These are phyloP conservation scores for Drosophila pectinifera DNA, from an alignment of 1,140 invertebrate genomes.

Conservation along the genomic window DNA sequence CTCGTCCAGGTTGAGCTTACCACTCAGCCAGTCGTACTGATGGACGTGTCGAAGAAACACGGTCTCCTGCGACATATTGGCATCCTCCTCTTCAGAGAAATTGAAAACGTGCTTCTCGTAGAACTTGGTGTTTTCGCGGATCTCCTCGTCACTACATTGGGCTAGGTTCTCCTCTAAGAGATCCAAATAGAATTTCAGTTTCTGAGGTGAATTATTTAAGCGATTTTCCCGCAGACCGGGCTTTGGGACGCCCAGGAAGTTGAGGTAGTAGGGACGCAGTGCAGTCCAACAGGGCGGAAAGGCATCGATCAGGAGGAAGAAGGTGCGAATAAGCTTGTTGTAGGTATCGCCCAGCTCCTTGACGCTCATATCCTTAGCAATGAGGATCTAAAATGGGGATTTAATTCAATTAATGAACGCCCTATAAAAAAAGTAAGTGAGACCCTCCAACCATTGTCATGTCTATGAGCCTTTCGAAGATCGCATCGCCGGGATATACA, in stretches of 20 bases:
- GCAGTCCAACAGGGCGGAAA: constrained; percentile 73
- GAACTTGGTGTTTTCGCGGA: constrained; percentile 31
- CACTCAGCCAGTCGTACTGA: constrained; percentile 66
- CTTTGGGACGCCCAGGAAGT: constrained; percentile 48
- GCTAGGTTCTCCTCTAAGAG: constrained; percentile 49
- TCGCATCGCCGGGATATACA: constrained; percentile 57
- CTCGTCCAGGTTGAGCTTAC: constrained; percentile 63
- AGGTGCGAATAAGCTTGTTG: constrained; percentile 48
- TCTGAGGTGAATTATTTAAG: constrained; percentile 20
- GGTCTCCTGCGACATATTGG: constrained; percentile 46
- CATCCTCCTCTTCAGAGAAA: constrained; percentile 49
- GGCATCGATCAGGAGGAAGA: constrained; percentile 57
- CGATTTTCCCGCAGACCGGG: background rate
- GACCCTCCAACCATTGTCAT: constrained; percentile 51
- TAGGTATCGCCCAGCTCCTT: constrained; percentile 46
- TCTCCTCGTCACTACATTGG: constrained; percentile 49
- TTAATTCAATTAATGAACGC: background rate
- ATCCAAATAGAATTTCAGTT: constrained; percentile 53
- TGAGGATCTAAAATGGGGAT: constrained; percentile 42
- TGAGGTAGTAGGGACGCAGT: constrained; percentile 62
- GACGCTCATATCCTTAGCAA: constrained; percentile 39
- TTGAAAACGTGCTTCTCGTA: constrained; percentile 31
- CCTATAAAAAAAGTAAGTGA: too few relatives aligned
- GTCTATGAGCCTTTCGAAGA: constrained; percentile 57
- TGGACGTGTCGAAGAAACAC: constrained; percentile 54